Evolutionary conservation across 2,113 vertebrate genomes (phyloP).

Genomic region (Hiodon alosoides): DNA sequence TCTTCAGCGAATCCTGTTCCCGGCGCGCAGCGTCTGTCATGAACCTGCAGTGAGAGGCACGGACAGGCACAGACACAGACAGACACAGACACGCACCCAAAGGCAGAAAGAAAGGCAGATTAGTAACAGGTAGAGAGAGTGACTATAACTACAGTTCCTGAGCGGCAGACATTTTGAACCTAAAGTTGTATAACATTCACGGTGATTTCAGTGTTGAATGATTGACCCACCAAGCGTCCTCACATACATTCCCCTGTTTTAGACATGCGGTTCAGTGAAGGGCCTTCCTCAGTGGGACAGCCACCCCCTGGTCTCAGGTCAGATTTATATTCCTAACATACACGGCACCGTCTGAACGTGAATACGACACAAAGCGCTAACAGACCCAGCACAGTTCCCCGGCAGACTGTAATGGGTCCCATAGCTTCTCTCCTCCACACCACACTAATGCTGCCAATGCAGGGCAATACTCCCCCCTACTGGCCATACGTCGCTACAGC

Average conservation of each 20-base stretch:
- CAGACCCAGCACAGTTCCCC: too few species aligned
- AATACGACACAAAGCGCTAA: neutral
- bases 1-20: constrained; percentile 93
- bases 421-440: too few species aligned
- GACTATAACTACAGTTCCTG: neutral
- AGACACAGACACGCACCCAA: constrained; percentile 6
- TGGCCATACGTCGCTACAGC: neutral
- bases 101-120: neutral
- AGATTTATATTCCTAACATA: too few species aligned
- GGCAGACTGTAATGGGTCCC: too few species aligned
- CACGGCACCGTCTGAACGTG: neutral
- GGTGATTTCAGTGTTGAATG: too few species aligned
- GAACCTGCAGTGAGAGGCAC: constrained; percentile 67
- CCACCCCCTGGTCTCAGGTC: too few species aligned
- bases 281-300: too few species aligned
- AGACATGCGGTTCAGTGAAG: too few species aligned
- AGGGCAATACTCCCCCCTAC: constrained; percentile 1
- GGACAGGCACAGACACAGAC: neutral
- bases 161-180: neutral
- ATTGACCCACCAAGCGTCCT: too few species aligned
- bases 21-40: constrained; percentile 96
- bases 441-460: too few species aligned
- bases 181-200: neutral
- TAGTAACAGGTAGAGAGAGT: too few species aligned
- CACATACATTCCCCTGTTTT: too few species aligned